Evolutionary conservation across 2,888 invertebrate genomes (phyloP), one percentile per base, ranked within the genome.

Genomic region (Hydrotaea diabolus): DNA sequence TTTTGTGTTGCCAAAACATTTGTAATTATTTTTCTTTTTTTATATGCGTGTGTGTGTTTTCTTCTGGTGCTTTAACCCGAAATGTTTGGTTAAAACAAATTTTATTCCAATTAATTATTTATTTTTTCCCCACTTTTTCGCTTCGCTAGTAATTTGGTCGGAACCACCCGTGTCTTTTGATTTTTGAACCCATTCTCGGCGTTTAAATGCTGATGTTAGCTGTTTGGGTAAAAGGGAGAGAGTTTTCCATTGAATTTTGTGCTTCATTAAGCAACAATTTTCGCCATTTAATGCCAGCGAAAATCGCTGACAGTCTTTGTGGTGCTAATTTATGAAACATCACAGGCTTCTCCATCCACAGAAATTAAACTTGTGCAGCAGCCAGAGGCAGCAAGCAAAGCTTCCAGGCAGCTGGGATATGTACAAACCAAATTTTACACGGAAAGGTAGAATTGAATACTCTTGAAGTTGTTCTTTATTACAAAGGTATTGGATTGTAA

Each of bases 211-310:
- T 49, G 49, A n/a, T 39, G 39, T 39, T 4, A 26, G 15, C 26
- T 0, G 59, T 15, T 59, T 0, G 59, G 15, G 59, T 1, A 2
- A 57, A 11, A 75, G 39, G 49, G 72, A 66, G 72, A 73, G 31
- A 43, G 62, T 75, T 73, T 84, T 81, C 53, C 72, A 79, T 76
- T 76, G 75, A 84, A 81, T 78, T 76, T 75, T 85, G 72, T 81
- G 84, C 81, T 85, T 85, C 84, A 82, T 85, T 82, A 81, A 79
- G 78, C 81, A 81, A 76, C 81, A 84, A 79, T 78, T 84, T 78
- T 78, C 71, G 31, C 46, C 72, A 78, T 73, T 69, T 72, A 76
- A 75, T 77, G 39, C 46, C 26, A 49, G 59, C 49, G 66, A 59
- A 79, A 79, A 82, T 76, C 76, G 81, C 73, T 85, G 31, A 82